Base-by-base conservation (phyloP, 2,113 vertebrate genomes). In the Calidris pugnax region DNA sequence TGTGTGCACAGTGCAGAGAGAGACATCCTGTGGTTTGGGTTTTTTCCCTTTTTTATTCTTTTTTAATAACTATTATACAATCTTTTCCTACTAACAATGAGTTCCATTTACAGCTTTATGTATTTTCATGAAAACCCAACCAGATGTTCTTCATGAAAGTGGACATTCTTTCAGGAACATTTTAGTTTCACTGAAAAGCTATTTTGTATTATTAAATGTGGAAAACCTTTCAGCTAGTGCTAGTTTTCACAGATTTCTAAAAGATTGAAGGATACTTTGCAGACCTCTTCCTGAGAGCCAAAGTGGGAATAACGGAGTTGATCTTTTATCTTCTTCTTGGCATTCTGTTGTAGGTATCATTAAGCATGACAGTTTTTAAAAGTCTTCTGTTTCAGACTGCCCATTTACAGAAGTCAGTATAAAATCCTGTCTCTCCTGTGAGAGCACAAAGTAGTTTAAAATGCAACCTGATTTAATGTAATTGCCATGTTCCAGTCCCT, bases 291-390 rank as follows among this genome's bases (percentile, higher is more conserved):
- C 62, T 87, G 84, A 95, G 71, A 92, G 74, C n/a, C 80, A 89
- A 93, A 95, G 62, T 76, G 85, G 57, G 84, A 96, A 95, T 92
- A 95, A 82, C 76, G 76, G 35, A 85, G 74, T 37, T 85, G 89
- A 89, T 95, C 80, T 97, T 97, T 97, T 92, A 93, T 95, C 92
- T 95, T 96, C 67, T 85, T 83, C 73, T 93, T 95, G 92, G 77
- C 92, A 87, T 91, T 85, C 56, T 97, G 66, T 82, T 95, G 84
- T 94, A 92, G 84, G 50, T 95, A 97, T 92, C 89, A 96, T 97
- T 97, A 96, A 95, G 74, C 69, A 91, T 94, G 92, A 95, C 77
- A 92, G 71, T 62, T 94, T 97, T 95, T 63, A 73, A 88, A 90
- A 91, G 53, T 85, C 74, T 95, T 93, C 62, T 87, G 83, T 85